A percentile compares a stretch with the other conserved stretches of the same genome.
Conservation (phyloP, 2,888 invertebrate genomes). For the Leptinotarsa rubiginosa region DNA sequence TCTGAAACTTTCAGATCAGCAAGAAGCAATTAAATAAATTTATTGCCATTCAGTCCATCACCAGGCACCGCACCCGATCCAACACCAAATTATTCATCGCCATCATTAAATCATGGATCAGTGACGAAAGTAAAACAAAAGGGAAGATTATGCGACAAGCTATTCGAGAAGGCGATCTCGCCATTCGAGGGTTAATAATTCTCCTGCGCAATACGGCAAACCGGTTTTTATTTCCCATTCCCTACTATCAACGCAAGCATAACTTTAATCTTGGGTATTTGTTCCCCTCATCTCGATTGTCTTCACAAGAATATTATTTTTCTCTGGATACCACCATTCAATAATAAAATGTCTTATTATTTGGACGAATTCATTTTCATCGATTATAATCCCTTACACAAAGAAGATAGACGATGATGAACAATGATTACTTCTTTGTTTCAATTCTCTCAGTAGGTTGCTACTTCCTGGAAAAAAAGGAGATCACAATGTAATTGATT, state of each 20-base stretch:
- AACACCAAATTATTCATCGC: conserved; percentile 9
- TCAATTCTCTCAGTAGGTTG: not conserved
- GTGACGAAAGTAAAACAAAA: conserved; percentile 20
- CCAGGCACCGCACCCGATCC: not conserved
- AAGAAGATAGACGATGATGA: not conserved
- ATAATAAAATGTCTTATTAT: conserved; percentile 34
- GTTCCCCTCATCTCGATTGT: conserved; percentile 37
- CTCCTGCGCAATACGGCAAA: conserved; percentile 23
- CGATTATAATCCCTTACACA: not conserved
- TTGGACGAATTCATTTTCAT: not conserved
- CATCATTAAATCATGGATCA: conserved; percentile 16
- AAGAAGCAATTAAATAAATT: not conserved
- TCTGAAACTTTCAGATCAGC: not conserved
- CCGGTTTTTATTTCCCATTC: conserved; percentile 26
- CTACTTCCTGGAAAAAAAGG: not conserved
- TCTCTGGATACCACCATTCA: conserved; percentile 28
- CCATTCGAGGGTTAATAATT: conserved; percentile 15
- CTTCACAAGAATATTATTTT: conserved; percentile 39
- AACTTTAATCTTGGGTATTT: conserved; percentile 25
- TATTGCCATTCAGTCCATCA: not conserved
- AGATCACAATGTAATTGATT: no score
- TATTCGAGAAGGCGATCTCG: conserved; percentile 12
- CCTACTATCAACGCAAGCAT: conserved; percentile 26
- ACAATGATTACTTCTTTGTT: not conserved
- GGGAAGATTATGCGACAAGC: conserved; percentile 20